Base-by-base conservation (phyloP, 1,140 invertebrate genomes). In the Sycobia sp. region DNA sequence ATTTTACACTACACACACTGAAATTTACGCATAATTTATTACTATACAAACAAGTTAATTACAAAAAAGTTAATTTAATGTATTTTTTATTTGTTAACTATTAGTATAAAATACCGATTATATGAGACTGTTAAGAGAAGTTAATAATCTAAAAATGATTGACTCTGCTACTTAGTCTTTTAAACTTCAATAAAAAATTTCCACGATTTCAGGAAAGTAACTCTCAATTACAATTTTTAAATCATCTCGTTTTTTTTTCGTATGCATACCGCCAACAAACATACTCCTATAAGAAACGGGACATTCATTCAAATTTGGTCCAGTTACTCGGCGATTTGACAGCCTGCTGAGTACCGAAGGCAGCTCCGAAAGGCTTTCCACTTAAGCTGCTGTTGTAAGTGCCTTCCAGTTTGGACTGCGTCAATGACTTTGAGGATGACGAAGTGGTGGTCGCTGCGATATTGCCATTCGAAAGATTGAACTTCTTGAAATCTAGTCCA, bases 401-500 rank as follows among this genome's bases (percentile, higher is more conserved):
- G 2, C 54, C 16, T 20, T 64, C 54, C 56, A 34, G 13, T 63
- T 66, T 44, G 62, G 69, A 23, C 67, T 67, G 44, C 43, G 41
- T 44, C 22, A 27, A 23, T 7, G 49, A 2, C 13, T 34, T 51
- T 5, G 61, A 63, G n/a, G 46, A 58, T 0, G 65, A 36, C 0
- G 55, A 25, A 13, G 65, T 36, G 0, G 29, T 18, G 14, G 44
- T 14, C n/a, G 32, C 18, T 9, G 74, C 68, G 1, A 69, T 62
- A 27, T 73, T 69, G 46, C 74, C 71, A 55, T 79, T 78, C n/a
- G 72, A 71, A 29, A 82, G 53, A 29, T 62, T 77, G 57, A 81
- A 82, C 65, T 81, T 82, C 38, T 77, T 76, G 58, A 82, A 82
- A 72, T 86, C 84, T 49, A 86, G 70, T 22, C 84, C 84, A 60